phyloP scores from a whole-genome alignment of 2,113 vertebrate genomes.

The Euleptes europaea region DNA sequence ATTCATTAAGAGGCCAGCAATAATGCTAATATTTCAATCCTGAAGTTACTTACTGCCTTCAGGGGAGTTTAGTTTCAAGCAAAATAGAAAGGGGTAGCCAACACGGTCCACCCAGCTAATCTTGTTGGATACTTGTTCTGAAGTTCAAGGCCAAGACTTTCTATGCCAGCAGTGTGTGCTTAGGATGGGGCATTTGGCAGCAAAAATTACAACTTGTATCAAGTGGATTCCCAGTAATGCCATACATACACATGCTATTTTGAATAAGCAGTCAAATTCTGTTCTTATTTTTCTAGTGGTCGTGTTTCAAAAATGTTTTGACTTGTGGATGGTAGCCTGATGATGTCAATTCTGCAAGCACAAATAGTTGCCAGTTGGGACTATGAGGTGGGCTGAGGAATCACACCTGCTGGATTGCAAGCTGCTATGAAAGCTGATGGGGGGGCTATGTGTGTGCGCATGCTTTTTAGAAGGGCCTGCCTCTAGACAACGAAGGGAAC shows the following conservation, averaged over 20 bases:
- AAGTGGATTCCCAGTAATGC: neutral
- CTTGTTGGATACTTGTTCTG: neutral
- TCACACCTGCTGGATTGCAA: too few species aligned
- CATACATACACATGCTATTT: neutral
- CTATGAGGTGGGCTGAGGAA: too few species aligned
- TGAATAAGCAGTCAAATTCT: neutral
- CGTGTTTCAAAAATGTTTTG: neutral
- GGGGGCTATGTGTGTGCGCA: too few species aligned
- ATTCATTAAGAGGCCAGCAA: conserved; percentile 13
- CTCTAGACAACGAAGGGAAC: too few species aligned
- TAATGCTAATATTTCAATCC: neutral
- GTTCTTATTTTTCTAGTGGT: neutral
- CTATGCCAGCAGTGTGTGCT: neutral
- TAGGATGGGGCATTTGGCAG: neutral
- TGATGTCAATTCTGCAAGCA: neutral
- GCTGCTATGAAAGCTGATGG: too few species aligned
- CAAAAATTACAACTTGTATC: neutral
- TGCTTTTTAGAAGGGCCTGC: too few species aligned
- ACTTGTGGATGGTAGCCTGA: neutral
- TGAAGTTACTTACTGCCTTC: neutral
- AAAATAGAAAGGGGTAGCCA: neutral
- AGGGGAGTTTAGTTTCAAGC: neutral
- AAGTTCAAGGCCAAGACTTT: neutral
- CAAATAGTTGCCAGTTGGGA: neutral
- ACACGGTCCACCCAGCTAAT: neutral